Evolutionary conservation across 2,113 vertebrate genomes (phyloP), one percentile per base, ranked within the genome.

Genomic region (Saccopteryx leptura): DNA sequence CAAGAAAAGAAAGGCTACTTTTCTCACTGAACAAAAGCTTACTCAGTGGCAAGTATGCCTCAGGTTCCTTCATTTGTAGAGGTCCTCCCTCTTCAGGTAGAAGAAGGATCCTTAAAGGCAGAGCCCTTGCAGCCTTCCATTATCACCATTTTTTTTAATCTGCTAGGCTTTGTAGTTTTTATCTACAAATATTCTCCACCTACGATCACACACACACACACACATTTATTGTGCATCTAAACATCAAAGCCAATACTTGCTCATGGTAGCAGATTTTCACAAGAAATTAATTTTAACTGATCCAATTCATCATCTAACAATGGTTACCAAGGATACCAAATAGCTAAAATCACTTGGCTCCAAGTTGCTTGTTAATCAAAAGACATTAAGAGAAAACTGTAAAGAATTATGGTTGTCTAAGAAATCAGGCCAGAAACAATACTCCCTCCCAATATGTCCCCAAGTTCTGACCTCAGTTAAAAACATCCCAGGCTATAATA

Each of bases 281-380:
- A 95, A 96, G 91, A 96, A 96, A 97, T 97, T 97, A 98, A 98
- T 97, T 97, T 97, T 93, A 97, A 97, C 93, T 94, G 93, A 97
- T 95, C 89, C 86, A 95, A 93, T 91, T 96, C 61, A 95, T 96
- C 89, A 97, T 96, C 93, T 97, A 97, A 96, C 91, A 91, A 78
- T 95, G 85, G 97, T 98, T 97, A 95, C 97, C 97, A 98, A 96
- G 97, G 97, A 98, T 96, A 98, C 97, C 95, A 96, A 97, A 92
- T 86, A 97, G 94, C 97, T 71, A 2, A 96, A 96, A 96, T 96
- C 96, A 96, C 69, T 97, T 96, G 95, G 91, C 65, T 97, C 88
- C 69, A 94, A 96, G 78, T 94, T 97, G 86, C 93, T 91, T 96
- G 86, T 96, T 97, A 97, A 97, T 96, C 94, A 97, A 76, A 96